Conservation (phyloP, 2,888 invertebrate genomes). For the Netelia virgata region DNA sequence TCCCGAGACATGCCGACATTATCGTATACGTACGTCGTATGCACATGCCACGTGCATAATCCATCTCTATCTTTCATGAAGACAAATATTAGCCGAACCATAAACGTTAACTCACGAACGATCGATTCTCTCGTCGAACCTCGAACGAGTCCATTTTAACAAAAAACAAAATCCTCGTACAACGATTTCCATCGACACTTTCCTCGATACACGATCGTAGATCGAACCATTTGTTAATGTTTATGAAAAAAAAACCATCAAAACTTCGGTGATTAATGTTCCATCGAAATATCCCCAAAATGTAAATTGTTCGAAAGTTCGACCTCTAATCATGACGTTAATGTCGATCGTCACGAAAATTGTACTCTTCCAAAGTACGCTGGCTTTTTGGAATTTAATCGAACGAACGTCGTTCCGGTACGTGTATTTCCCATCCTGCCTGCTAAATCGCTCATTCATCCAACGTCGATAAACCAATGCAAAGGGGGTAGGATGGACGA, state of each 20-base stretch:
- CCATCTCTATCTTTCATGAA: conserved; percentile 23
- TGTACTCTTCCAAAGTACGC: conserved; percentile 53
- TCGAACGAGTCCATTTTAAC: neutral
- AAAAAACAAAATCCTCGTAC: too few relatives aligned
- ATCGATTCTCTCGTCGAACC: neutral
- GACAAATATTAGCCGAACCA: conserved; percentile 51
- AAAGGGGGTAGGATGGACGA: too few relatives aligned
- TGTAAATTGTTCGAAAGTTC: neutral
- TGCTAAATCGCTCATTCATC: conserved; percentile 62
- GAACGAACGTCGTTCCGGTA: conserved; percentile 54
- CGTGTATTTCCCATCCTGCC: conserved; percentile 26
- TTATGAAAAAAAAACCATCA: too few relatives aligned
- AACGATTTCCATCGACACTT: neutral
- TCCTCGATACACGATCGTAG: neutral
- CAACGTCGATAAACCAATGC: conserved; percentile 30
- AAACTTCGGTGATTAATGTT: neutral
- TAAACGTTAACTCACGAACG: neutral
- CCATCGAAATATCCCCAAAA: neutral
- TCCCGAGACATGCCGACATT: conserved; percentile 13
- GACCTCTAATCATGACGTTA: neutral
- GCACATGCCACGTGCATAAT: conserved; percentile 16
- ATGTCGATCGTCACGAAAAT: conserved; percentile 38
- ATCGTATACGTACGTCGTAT: conserved; percentile 1
- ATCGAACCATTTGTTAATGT: too few relatives aligned
- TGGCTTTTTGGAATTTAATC: conserved; percentile 68